Evolutionary conservation across 1,140 invertebrate genomes (phyloP).

Genomic region (Potamilus streckersoni): DNA sequence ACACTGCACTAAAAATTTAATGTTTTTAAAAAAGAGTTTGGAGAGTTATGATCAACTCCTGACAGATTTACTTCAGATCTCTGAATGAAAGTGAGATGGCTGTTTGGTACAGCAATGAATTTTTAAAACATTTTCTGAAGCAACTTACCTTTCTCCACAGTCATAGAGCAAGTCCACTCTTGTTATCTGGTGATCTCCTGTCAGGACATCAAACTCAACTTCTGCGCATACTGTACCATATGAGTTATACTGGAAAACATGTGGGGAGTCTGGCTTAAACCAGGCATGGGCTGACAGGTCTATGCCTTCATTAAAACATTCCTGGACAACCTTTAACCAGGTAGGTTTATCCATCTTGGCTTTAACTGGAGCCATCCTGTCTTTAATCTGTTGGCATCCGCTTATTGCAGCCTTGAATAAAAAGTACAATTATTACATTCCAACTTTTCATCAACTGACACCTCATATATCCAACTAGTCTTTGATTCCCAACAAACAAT

Average conservation of each 20-base stretch:
- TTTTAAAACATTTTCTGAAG: no score
- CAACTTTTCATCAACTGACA: no score
- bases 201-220: slow-evolving; percentile 57
- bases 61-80: no score
- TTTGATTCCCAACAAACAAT: no score
- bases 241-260: slow-evolving; percentile 43
- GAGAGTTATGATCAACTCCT: no score
- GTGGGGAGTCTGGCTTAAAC: slow-evolving; percentile 32
- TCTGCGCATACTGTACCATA: slow-evolving; percentile 55
- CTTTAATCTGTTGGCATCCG: slow-evolving; percentile 48
- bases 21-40: no score
- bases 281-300: slow-evolving; percentile 42
- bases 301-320: slow-evolving; percentile 44
- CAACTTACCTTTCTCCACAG: slow-evolving; percentile 61
- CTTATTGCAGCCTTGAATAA: slow-evolving; percentile 44
- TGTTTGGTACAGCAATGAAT: no score
- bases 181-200: slow-evolving; percentile 70
- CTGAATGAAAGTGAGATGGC: no score
- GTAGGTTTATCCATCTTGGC: slow-evolving; percentile 45
- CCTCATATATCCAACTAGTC: no score
- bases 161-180: slow-evolving; percentile 68
- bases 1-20: no score
- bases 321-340: slow-evolving; percentile 44
- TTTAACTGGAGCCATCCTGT: slow-evolving; percentile 49
- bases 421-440: not conserved